Percentiles rank a stretch among this genome's conserved stretches.
phyloP scores from a whole-genome alignment of 2,113 vertebrate species.

The Podarcis raffonei region DNA sequence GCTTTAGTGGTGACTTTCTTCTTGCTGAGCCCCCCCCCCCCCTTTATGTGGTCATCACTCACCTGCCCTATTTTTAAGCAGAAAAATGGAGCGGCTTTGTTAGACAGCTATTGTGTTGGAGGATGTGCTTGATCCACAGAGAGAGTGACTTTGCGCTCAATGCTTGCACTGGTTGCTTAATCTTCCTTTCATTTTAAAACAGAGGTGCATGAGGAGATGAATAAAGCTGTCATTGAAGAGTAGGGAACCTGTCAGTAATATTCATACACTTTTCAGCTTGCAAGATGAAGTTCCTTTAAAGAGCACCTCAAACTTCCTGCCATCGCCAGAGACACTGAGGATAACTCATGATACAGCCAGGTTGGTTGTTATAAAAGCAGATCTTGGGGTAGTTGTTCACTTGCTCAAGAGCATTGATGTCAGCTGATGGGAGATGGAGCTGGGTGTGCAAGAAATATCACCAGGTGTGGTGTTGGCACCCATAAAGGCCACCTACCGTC shows the following conservation, averaged over 20 bases:
- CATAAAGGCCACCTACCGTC: too few relatives aligned
- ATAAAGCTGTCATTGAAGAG: not conserved
- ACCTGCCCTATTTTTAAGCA: not conserved
- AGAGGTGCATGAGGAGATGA: not conserved
- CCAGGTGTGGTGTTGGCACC: too few relatives aligned
- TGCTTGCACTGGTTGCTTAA: constrained; percentile 10
- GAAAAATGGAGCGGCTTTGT: constrained; percentile 7
- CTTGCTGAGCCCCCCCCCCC: not conserved
- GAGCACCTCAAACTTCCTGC: not conserved
- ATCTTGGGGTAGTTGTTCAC: not conserved
- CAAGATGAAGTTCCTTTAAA: not conserved
- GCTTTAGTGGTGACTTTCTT: not conserved
- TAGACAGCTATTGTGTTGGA: not conserved
- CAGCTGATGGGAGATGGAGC: not conserved
- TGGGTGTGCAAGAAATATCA: not conserved
- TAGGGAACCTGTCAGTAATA: not conserved
- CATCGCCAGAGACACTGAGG: not conserved
- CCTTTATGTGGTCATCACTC: not conserved
- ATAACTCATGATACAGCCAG: not conserved
- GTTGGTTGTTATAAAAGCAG: not conserved
- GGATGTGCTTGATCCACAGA: fast-evolving
- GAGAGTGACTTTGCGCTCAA: not conserved
- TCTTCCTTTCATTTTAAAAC: constrained; percentile 13
- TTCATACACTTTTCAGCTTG: not conserved
- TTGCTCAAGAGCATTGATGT: not conserved